These are phyloP conservation scores for Takifugu bimaculatus DNA, from an alignment of 2,113 vertebrate genomes.

Conservation along the genomic window DNA sequence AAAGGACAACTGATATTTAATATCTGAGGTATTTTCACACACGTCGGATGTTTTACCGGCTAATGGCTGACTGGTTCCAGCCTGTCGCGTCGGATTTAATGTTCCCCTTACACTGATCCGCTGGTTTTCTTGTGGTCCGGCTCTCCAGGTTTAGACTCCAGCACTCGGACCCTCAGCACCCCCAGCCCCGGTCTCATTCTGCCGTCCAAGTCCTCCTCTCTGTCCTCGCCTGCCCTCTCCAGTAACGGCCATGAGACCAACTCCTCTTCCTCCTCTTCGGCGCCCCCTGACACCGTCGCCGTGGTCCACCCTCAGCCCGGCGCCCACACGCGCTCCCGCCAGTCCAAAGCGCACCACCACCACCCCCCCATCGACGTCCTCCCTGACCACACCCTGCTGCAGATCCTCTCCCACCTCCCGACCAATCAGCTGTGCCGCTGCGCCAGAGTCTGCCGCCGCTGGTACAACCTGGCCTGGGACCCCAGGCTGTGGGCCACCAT, in stretches of 20 bases:
- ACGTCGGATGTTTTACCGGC: too few relatives aligned
- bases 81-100: too few relatives aligned
- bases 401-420: slow-evolving; percentile 88
- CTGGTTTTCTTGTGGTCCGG: background rate
- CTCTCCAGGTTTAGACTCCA: slow-evolving; percentile 85
- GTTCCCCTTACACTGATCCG: background rate
- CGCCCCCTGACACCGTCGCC: slow-evolving; percentile 88
- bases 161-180: slow-evolving; percentile 91
- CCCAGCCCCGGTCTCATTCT: slow-evolving; percentile 92
- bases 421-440: slow-evolving; percentile 97
- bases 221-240: slow-evolving; percentile 82
- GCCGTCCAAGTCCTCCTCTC: slow-evolving; percentile 79
- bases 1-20: too few relatives aligned
- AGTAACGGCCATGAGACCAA: slow-evolving; percentile 80
- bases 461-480: slow-evolving; percentile 98
- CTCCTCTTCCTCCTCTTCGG: slow-evolving; percentile 87
- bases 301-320: slow-evolving; percentile 89
- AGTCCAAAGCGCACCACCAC: slow-evolving; percentile 81
- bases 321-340: slow-evolving; percentile 78
- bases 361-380: slow-evolving; percentile 81
- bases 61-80: too few relatives aligned
- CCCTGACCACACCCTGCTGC: slow-evolving; percentile 84
- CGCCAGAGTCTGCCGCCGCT: slow-evolving; percentile 88
- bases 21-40: too few relatives aligned
- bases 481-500: slow-evolving; percentile 91